Evolutionary conservation across 2,888 invertebrate species (phyloP).

Genomic region (Chalcosyrphus nemorum): DNA sequence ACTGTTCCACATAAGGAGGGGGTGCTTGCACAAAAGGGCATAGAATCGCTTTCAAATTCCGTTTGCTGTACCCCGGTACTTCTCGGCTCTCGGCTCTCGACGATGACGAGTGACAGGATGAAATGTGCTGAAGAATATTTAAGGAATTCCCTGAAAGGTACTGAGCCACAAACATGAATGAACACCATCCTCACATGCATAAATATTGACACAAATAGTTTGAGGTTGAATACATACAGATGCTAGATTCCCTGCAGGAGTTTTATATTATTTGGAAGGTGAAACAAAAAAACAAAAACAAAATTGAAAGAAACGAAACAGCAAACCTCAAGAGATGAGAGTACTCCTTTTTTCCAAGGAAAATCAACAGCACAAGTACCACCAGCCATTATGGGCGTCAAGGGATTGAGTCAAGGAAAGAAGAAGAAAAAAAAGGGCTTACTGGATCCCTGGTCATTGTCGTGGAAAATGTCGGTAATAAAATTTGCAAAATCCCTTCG

Average conservation of each 20-base stretch:
- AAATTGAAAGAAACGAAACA: neutral
- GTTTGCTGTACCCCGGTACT: conserved; percentile 34
- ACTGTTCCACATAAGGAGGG: neutral
- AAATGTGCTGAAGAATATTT: conserved; percentile 47
- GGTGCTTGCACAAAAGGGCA: neutral
- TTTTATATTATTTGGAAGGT: neutral
- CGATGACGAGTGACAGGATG: conserved; percentile 32
- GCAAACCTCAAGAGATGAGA: conserved; percentile 23
- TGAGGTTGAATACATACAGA: conserved; percentile 22
- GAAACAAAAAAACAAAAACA: neutral
- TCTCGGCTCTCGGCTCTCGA: conserved; percentile 10
- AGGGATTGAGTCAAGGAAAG: conserved; percentile 41
- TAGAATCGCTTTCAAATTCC: conserved; percentile 49
- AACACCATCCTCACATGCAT: conserved; percentile 11
- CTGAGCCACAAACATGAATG: neutral
- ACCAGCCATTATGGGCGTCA: conserved; percentile 39
- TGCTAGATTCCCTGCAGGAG: conserved; percentile 7
- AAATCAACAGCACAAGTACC: conserved; percentile 24
- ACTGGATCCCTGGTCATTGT: conserved; percentile 38
- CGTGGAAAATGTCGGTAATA: conserved; percentile 58
- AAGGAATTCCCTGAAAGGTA: conserved; percentile 31
- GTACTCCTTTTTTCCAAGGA: neutral
- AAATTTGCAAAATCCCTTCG: conserved; percentile 52
- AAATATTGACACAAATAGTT: conserved; percentile 51
- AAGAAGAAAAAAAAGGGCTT: conserved; percentile 48